Base-by-base conservation (phyloP, 2,113 vertebrate genomes). In the Phocoena sinus region DNA sequence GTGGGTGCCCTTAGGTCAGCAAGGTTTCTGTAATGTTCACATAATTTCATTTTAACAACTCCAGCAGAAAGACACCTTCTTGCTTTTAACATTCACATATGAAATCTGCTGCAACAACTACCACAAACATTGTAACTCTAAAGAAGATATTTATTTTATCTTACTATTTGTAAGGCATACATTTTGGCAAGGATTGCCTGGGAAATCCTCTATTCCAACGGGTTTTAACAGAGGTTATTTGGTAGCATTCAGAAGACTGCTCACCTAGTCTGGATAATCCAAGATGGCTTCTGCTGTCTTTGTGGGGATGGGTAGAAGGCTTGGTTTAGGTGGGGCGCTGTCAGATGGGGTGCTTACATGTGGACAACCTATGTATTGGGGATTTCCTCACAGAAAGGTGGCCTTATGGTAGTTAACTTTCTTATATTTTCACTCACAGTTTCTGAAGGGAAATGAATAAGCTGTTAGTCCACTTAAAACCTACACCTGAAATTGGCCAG, bases 311-410 rank as follows among this genome's bases (percentile, higher is more conserved):
- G 25, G 1, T 70, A 23, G 26, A 20, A 33, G 4, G 8, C 3
- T 38, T n/a, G 5, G 5, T 11, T 44, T 9, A 14, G 12, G n/a
- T 25, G 4, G 13, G n/a, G 26, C 1, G 6, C 65, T 47, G 5
- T 23, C 76, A 58, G 0, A 1, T 23, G 7, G 9, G 14, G 28
- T 4, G 9, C 4, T 56, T 70, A 68, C 5, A 14, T 6, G 3
- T 31, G 13, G 11, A 26, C 38, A 56, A 7, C 41, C 71, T 36
- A 5, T 3, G 3, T 31, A 25, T 10, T 14, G 44, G 44, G 33
- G 3, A 7, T 18, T 93, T 65, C 47, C 50, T 65, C 38, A 26
- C 13, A 60, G 11, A 26, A 7, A n/a, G 6, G 38, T 4, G 9
- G 31, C 12, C 17, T 53, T 33, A 15, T n/a, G 6, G 31, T 63